phyloP scores from a whole-genome alignment of 2,797 vertebrate species.

The Neosilurus mollespiculum region DNA sequence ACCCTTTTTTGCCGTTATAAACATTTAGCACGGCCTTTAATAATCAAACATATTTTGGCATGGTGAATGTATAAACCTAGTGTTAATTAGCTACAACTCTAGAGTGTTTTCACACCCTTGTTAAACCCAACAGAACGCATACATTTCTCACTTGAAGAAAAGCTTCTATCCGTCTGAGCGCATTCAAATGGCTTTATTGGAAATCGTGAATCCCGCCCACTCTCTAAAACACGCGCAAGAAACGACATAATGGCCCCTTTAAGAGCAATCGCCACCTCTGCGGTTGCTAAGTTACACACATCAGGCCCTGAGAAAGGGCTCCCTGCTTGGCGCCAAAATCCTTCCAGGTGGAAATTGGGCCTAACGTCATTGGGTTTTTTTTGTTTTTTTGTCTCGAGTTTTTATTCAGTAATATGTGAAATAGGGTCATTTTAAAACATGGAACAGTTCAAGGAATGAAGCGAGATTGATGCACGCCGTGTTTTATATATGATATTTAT shows the following conservation, averaged over 20 bases:
- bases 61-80: neutral
- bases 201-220: neutral
- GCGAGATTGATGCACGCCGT: no score
- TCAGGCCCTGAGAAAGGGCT: conserved; percentile 39
- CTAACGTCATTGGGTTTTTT: conserved; percentile 32
- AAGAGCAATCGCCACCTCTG: conserved; percentile 37
- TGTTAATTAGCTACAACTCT: conserved; percentile 19
- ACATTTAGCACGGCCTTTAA: neutral
- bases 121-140: conserved; percentile 2
- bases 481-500: no score
- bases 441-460: neutral
- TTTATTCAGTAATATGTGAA: neutral
- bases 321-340: conserved; percentile 7
- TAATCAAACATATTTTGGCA: conserved; percentile 16
- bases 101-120: neutral
- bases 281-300: conserved; percentile 54
- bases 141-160: conserved; percentile 17
- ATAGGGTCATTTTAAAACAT: conserved; percentile 1
- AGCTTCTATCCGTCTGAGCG: conserved; percentile 9
- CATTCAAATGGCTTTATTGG: neutral
- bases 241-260: conserved; percentile 28
- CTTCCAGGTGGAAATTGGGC: conserved; percentile 29
- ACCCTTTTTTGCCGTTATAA: neutral
- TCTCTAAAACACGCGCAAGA: neutral
- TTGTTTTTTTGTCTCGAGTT: neutral